Conservation (phyloP, 2,888 invertebrate genomes). For the Drosophila infuscata region DNA sequence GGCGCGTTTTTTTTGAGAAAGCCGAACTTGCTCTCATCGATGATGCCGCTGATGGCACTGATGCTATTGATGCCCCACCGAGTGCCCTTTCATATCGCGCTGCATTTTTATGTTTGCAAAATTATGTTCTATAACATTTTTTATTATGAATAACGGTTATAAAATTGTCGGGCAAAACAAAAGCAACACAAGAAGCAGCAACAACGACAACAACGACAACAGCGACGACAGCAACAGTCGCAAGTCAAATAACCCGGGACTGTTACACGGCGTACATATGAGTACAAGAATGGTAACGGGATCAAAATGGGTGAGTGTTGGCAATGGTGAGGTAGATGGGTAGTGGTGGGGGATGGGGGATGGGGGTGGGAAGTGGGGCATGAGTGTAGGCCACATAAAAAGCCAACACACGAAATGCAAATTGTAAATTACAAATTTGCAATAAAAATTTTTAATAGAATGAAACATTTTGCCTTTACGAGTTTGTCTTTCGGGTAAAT, state of each 20-base stretch:
- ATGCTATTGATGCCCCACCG: constrained; percentile 7
- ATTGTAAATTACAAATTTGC: constrained; percentile 84
- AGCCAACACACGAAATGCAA: constrained; percentile 82
- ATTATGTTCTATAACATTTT: constrained; percentile 83
- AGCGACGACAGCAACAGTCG: constrained; percentile 65
- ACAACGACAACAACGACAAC: constrained; percentile 49
- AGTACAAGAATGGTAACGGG: constrained; percentile 16
- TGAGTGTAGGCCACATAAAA: constrained; percentile 56
- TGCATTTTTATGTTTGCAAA: constrained; percentile 82
- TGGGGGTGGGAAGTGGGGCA: not conserved
- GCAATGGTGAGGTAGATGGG: not conserved
- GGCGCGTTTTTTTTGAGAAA: constrained; percentile 18
- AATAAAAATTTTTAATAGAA: constrained; percentile 84
- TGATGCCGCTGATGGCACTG: constrained; percentile 5
- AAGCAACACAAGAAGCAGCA: constrained; percentile 33
- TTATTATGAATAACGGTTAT: constrained; percentile 81
- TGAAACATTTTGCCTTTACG: constrained; percentile 82
- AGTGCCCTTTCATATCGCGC: constrained; percentile 53
- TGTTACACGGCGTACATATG: constrained; percentile 39
- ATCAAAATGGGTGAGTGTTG: not conserved
- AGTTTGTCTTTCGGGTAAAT: constrained; percentile 77
- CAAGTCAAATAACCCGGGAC: constrained; percentile 62
- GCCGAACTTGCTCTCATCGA: constrained; percentile 9
- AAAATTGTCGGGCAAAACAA: constrained; percentile 71
- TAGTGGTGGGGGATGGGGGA: not conserved